Evolutionary conservation across 2,888 invertebrate species (phyloP).

Genomic region (Pterobdella sp.): DNA sequence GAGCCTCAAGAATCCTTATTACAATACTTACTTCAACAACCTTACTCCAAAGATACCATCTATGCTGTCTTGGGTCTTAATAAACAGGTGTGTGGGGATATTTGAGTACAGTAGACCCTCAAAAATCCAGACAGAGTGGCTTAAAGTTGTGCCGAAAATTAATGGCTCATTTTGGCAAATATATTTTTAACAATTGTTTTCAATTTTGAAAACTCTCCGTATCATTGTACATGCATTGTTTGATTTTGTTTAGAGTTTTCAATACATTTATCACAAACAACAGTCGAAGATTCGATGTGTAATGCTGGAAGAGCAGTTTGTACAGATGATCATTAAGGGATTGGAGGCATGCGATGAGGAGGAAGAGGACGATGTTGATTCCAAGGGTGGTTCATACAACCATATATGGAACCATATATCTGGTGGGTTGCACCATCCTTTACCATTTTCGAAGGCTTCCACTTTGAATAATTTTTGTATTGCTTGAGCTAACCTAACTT

Average conservation of each 20-base stretch:
- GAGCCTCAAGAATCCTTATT: slow-evolving; percentile 80
- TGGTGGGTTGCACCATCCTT: no score
- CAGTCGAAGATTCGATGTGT: slow-evolving; percentile 75
- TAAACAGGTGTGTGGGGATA: slow-evolving; percentile 63
- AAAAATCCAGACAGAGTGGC: neutral
- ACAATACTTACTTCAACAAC: slow-evolving; percentile 83
- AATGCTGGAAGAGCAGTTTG: slow-evolving; percentile 82
- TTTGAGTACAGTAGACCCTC: neutral
- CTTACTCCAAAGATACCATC: slow-evolving; percentile 90
- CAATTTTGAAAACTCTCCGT: no score
- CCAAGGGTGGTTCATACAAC: neutral
- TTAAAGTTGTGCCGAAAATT: no score
- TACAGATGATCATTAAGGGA: slow-evolving; percentile 78
- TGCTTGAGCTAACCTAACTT: no score
- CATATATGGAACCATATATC: slow-evolving; percentile 7
- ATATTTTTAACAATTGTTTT: no score
- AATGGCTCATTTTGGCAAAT: no score
- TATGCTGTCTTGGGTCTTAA: slow-evolving; percentile 86
- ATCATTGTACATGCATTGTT: no score
- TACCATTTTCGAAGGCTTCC: no score
- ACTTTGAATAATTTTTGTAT: no score
- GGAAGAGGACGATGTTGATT: slow-evolving; percentile 38
- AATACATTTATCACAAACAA: no score
- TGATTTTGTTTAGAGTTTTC: no score
- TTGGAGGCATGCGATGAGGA: slow-evolving; percentile 76